Conservation (phyloP, 2,888 invertebrate genomes). For the Malachius bipustulatus region DNA sequence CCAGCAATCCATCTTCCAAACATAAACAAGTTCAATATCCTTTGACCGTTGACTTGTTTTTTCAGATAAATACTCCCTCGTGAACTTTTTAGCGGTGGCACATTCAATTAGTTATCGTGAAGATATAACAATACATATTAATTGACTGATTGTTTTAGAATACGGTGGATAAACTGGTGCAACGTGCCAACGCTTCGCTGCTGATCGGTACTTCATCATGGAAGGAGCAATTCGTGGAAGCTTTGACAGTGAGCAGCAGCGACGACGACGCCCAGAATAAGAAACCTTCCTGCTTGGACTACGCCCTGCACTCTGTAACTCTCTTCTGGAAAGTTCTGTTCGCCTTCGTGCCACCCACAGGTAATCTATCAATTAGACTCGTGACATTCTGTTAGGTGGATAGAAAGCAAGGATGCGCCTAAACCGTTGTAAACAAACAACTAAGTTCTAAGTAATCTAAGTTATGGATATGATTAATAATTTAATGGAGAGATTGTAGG, state of each 20-base stretch:
- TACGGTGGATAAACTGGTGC: slow-evolving; percentile 95
- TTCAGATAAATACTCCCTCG: no score
- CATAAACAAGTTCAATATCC: no score
- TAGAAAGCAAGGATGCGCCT: no score
- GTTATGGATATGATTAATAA: no score
- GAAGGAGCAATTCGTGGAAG: slow-evolving; percentile 98
- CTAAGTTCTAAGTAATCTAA: no score
- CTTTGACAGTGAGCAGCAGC: slow-evolving; percentile 88
- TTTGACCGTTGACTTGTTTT: no score
- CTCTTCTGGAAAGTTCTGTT: slow-evolving; percentile 98
- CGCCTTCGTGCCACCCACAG: slow-evolving; percentile 97
- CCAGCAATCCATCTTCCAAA: no score
- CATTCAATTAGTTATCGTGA: not conserved
- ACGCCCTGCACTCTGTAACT: slow-evolving; percentile 90
- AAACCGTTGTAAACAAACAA: no score
- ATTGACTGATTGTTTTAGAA: slow-evolving; percentile 50
- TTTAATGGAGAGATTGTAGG: no score
- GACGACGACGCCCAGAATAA: slow-evolving; percentile 47
- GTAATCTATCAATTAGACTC: no score
- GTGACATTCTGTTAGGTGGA: no score
- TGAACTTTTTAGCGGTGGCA: no score
- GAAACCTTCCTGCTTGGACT: slow-evolving; percentile 80
- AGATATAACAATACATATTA: slow-evolving; percentile 1
- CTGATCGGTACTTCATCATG: slow-evolving; percentile 94
- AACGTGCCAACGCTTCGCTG: slow-evolving; percentile 90